phyloP scores from a whole-genome alignment of 2,113 vertebrate genomes.

The Riparia riparia region DNA sequence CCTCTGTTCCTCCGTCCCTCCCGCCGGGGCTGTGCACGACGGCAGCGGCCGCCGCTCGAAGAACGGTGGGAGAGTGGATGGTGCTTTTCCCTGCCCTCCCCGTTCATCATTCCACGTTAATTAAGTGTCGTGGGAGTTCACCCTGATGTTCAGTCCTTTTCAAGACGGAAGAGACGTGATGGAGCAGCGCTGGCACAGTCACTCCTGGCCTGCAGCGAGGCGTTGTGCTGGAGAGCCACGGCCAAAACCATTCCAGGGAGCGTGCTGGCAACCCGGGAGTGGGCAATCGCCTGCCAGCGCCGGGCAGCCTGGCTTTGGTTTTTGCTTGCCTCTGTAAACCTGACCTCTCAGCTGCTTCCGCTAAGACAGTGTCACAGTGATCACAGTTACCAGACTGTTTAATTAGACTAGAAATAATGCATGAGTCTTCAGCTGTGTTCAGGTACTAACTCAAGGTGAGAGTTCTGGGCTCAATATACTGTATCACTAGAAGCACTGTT shows the following conservation, averaged over 20 bases:
- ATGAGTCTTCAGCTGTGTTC: background rate
- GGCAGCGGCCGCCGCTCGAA: background rate
- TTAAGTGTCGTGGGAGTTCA: background rate
- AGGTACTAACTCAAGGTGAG: background rate
- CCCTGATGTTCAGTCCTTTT: background rate
- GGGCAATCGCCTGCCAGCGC: rapidly evolving
- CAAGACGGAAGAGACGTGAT: background rate
- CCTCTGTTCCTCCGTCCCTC: rapidly evolving
- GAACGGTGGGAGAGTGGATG: rapidly evolving
- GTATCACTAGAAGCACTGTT: background rate
- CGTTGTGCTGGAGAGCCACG: rapidly evolving
- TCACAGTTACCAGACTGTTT: background rate
- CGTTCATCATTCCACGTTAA: rapidly evolving
- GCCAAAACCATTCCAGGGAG: background rate
- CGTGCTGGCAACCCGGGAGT: background rate
- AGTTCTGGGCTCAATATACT: rapidly evolving
- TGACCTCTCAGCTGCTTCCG: background rate
- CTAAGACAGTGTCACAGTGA: background rate
- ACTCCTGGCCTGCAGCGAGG: rapidly evolving
- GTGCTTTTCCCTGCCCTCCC: background rate
- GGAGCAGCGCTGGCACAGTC: background rate
- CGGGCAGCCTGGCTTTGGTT: background rate
- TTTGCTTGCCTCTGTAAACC: background rate
- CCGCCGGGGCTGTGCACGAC: background rate
- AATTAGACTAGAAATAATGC: background rate